Percentiles rank a stretch among this genome's conserved stretches.
phyloP scores from a whole-genome alignment of 2,888 invertebrate genomes.

The Galerucella calmariensis region DNA sequence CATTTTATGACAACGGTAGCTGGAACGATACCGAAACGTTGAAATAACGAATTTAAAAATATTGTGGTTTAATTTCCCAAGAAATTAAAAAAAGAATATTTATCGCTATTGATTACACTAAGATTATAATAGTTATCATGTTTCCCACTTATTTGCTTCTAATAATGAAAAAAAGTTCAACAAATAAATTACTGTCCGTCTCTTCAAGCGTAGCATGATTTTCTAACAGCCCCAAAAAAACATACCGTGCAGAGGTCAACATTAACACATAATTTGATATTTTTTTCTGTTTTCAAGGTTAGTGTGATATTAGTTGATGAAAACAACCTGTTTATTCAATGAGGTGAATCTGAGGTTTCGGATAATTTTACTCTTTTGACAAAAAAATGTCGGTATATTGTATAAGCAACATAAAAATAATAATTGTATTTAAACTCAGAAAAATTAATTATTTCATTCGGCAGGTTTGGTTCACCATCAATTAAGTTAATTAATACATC shows the following conservation, averaged over 20 bases:
- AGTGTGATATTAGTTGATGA: background rate
- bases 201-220: background rate
- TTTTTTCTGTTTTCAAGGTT: constrained; percentile 14
- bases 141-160: too few species aligned
- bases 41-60: too few species aligned
- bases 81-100: too few species aligned
- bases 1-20: too few species aligned
- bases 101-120: too few species aligned
- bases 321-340: constrained; percentile 15
- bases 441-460: too few species aligned
- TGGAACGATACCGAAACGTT: too few species aligned
- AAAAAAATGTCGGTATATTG: constrained; percentile 3
- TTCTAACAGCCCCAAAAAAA: background rate
- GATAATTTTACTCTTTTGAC: background rate
- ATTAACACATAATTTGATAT: background rate
- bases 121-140: too few species aligned
- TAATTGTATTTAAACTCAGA: background rate
- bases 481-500: too few species aligned
- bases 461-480: too few species aligned
- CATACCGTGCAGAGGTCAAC: constrained; percentile 11
- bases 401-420: background rate
- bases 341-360: constrained; percentile 14
- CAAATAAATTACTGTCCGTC: background rate
- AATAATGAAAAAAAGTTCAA: too few species aligned
- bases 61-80: too few species aligned